Evolutionary conservation across 2,888 invertebrate genomes (phyloP).

Genomic region (Caenorhabditis sp.): DNA sequence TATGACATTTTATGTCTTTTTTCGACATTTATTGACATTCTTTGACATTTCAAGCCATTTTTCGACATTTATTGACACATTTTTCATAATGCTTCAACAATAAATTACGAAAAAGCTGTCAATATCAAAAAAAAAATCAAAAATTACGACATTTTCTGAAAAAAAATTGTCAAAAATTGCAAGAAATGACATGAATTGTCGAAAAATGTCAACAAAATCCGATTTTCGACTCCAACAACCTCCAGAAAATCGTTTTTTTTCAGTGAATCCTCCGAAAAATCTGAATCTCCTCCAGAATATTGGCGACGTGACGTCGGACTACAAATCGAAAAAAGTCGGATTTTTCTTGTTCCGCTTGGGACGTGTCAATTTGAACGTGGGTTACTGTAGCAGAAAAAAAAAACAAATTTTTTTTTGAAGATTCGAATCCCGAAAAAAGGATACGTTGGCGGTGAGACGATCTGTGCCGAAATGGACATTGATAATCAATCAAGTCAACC

Average conservation of each 20-base stretch:
- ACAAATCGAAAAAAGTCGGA: slow-evolving; percentile 37
- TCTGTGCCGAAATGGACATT: slow-evolving; percentile 36
- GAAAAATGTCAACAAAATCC: no score
- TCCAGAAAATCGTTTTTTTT: neutral
- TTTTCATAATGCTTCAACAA: no score
- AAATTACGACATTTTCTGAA: no score
- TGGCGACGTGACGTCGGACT: slow-evolving; percentile 19
- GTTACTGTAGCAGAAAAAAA: neutral
- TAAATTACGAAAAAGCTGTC: no score
- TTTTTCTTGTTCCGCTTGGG: slow-evolving; percentile 37
- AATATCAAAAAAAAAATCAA: no score
- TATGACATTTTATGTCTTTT: no score
- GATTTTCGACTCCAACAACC: no score
- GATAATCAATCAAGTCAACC: slow-evolving; percentile 35
- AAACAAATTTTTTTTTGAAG: slow-evolving; percentile 12
- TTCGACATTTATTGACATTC: no score
- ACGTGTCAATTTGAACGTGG: slow-evolving; percentile 28
- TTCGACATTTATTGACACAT: no score
- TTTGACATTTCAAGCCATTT: no score
- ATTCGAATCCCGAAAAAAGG: slow-evolving; percentile 43
- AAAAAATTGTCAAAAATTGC: no score
- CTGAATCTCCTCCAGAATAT: slow-evolving; percentile 19
- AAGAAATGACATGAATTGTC: no score
- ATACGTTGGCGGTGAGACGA: slow-evolving; percentile 46
- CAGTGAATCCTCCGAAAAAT: slow-evolving; percentile 25